These are phyloP conservation scores for Hemithea aestivaria DNA, from an alignment of 2,888 invertebrate species.

Conservation along the genomic window DNA sequence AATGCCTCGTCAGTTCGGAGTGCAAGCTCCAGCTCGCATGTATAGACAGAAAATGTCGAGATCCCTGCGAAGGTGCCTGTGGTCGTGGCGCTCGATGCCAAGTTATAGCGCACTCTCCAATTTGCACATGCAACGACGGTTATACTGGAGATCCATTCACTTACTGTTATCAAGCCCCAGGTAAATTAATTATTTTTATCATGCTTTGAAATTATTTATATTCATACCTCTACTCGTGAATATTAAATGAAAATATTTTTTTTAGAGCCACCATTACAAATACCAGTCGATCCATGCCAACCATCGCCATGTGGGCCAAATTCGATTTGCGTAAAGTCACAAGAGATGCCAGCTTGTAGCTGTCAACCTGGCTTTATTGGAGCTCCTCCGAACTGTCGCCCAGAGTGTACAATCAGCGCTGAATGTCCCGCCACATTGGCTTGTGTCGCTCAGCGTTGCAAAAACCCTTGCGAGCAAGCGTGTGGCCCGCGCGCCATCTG, in stretches of 20 bases:
- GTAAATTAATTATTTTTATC: slow-evolving; percentile 54
- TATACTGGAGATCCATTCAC: slow-evolving; percentile 86
- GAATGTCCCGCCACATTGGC: slow-evolving; percentile 83
- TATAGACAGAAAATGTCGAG: slow-evolving; percentile 83
- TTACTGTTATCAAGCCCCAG: slow-evolving; percentile 79
- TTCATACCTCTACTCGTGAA: no score
- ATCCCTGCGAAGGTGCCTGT: slow-evolving; percentile 87
- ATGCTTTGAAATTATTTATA: no score
- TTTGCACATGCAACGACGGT: slow-evolving; percentile 84
- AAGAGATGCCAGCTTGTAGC: slow-evolving; percentile 81
- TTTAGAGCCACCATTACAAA: slow-evolving; percentile 42
- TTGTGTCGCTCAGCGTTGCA: slow-evolving; percentile 81
- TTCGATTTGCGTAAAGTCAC: slow-evolving; percentile 80
- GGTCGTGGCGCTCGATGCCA: slow-evolving; percentile 85
- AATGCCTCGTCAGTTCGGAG: slow-evolving; percentile 86
- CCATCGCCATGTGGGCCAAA: slow-evolving; percentile 85
- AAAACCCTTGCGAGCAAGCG: slow-evolving; percentile 83
- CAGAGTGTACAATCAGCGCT: slow-evolving; percentile 83
- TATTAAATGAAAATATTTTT: slow-evolving; percentile 13
- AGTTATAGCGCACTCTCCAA: slow-evolving; percentile 86
- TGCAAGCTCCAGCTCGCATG: slow-evolving; percentile 84
- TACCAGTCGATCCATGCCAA: slow-evolving; percentile 77
- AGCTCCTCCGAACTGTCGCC: slow-evolving; percentile 83
- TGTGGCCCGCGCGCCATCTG: slow-evolving; percentile 80
- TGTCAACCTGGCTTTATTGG: slow-evolving; percentile 82